Percentiles rank a stretch among this genome's conserved stretches.
Evolutionary conservation across 1,140 invertebrate genomes (phyloP).

Genomic region (Oryzaephilus surinamensis): DNA sequence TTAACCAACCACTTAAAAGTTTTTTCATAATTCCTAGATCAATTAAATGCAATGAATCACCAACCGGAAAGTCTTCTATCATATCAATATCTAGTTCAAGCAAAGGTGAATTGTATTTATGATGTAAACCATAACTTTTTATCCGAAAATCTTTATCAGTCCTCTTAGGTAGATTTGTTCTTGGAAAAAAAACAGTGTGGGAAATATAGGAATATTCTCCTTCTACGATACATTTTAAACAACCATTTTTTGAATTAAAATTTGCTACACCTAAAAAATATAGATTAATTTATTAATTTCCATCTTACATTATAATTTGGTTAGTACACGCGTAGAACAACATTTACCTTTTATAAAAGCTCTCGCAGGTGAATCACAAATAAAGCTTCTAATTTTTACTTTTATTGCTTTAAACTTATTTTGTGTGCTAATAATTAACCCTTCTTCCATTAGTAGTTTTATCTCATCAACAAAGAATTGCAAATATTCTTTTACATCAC

Average conservation of each 20-base stretch:
- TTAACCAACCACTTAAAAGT: constrained; percentile 15
- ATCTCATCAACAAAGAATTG: constrained; percentile 13
- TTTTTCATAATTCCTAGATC: constrained; percentile 25
- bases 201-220: constrained; percentile 23
- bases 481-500: constrained; percentile 7
- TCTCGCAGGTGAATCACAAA: constrained; percentile 18
- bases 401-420: constrained; percentile 1
- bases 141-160: constrained; percentile 20
- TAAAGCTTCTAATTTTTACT: constrained; percentile 13
- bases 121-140: constrained; percentile 16
- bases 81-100: constrained; percentile 16
- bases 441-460: constrained; percentile 4
- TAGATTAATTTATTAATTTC: constrained; percentile 7
- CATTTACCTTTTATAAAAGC: constrained; percentile 18
- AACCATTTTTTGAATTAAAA: constrained; percentile 20
- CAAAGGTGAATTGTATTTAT: constrained; percentile 19
- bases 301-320: no score
- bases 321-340: neutral
- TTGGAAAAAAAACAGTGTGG: constrained; percentile 21
- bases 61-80: constrained; percentile 22
- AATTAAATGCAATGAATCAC: constrained; percentile 21
- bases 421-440: neutral
- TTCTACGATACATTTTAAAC: constrained; percentile 16
- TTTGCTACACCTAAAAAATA: constrained; percentile 18
- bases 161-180: constrained; percentile 10